Conservation (phyloP, 2,113 vertebrate genomes). For the Sphyrna mokarran region DNA sequence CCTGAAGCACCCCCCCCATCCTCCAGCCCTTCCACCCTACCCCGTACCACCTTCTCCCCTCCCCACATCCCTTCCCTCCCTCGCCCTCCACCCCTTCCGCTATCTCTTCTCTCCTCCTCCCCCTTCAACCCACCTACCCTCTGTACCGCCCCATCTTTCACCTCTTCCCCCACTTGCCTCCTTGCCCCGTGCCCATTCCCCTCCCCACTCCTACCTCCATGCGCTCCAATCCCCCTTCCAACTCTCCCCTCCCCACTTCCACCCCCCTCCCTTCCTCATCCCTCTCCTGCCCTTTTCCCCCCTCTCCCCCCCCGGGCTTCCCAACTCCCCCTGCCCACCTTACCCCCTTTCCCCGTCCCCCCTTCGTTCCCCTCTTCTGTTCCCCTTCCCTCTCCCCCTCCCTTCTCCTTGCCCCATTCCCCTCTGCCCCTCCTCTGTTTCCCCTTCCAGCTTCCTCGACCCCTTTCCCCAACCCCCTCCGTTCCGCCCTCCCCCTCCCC, state of each 20-base stretch:
- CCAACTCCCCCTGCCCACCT: not conserved
- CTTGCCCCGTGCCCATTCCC: too few relatives aligned
- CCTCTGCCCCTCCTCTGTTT: not conserved
- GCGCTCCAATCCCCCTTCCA: not conserved
- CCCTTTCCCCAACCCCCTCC: not conserved
- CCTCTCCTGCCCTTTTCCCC: not conserved
- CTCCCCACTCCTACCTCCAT: not conserved
- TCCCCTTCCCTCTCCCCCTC: not conserved
- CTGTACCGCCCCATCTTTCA: too few relatives aligned
- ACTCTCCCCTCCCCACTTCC: not conserved
- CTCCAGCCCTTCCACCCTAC: too few relatives aligned
- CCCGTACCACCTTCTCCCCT: too few relatives aligned
- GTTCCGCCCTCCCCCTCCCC: not conserved
- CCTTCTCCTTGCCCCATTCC: not conserved
- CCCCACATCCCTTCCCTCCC: too few relatives aligned
- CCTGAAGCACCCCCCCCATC: too few relatives aligned
- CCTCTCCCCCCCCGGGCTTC: not conserved
- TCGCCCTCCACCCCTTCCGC: too few relatives aligned
- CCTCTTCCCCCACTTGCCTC: too few relatives aligned
- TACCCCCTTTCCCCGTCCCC: not conserved
- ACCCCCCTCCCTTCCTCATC: not conserved
- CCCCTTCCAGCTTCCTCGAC: not conserved
- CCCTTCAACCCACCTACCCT: too few relatives aligned
- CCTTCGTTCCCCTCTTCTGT: not conserved
- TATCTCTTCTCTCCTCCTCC: too few relatives aligned